phyloP scores from a whole-genome alignment of 2,797 vertebrate genomes.

The Neosilurus hyrtlii region DNA sequence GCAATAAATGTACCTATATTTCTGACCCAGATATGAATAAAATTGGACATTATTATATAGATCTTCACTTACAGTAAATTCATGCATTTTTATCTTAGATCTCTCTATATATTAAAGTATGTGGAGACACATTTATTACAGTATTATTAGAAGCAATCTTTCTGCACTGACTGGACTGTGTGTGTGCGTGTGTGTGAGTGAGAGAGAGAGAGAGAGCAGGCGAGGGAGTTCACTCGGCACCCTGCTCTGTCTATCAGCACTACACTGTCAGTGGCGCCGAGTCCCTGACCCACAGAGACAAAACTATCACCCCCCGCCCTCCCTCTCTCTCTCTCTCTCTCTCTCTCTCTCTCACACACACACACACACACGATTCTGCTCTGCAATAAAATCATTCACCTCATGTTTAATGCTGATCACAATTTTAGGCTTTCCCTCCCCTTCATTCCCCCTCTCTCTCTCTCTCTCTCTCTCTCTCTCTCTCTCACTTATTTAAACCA shows the following conservation, averaged over 20 bases:
- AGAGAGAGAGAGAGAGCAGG: slow-evolving; percentile 25
- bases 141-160: neutral
- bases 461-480: slow-evolving; percentile 24
- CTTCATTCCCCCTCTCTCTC: slow-evolving; percentile 21
- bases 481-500: neutral
- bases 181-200: slow-evolving; percentile 26
- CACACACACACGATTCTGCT: slow-evolving; percentile 22
- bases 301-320: slow-evolving; percentile 62
- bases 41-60: neutral
- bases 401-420: neutral
- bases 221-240: slow-evolving; percentile 68
- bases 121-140: neutral
- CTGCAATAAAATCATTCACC: slow-evolving; percentile 9
- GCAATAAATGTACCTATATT: neutral
- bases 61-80: neutral
- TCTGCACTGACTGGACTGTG: neutral
- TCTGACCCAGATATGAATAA: neutral
- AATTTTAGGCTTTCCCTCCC: neutral
- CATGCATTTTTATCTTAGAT: neutral
- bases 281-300: slow-evolving; percentile 69
- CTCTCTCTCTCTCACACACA: slow-evolving; percentile 27
- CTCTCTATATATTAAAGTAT: neutral
- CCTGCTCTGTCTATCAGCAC: slow-evolving; percentile 66
- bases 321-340: slow-evolving; percentile 30
- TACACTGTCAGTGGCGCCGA: slow-evolving; percentile 69